These are phyloP conservation scores for Ametastegia equiseti DNA, from an alignment of 2,888 invertebrate species.

Conservation along the genomic window DNA sequence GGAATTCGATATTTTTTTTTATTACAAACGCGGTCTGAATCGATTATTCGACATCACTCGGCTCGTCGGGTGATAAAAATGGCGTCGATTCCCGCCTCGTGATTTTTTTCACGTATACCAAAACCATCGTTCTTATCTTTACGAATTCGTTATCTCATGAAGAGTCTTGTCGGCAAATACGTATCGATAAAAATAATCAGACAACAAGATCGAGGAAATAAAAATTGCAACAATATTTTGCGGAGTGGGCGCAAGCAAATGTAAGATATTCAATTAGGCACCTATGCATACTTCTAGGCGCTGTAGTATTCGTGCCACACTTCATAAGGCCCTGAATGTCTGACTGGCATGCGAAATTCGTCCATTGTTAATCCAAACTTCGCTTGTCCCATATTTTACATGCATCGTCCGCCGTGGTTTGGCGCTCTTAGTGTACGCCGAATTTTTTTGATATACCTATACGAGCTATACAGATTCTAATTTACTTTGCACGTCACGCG, in stretches of 20 bases:
- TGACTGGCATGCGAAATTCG: constrained; percentile 62
- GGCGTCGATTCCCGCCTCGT: not conserved
- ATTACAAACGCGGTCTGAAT: constrained; percentile 29
- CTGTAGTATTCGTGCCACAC: not conserved
- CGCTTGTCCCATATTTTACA: constrained; percentile 58
- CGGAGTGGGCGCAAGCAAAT: not conserved
- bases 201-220: not conserved
- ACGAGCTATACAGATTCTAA: not conserved
- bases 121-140: not conserved
- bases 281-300: not conserved
- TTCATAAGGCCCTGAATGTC: constrained; percentile 28
- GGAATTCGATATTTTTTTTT: constrained; percentile 39
- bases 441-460: constrained; percentile 12
- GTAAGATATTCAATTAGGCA: not conserved
- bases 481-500: constrained; percentile 8
- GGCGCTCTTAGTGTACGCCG: constrained; percentile 1
- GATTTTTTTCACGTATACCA: not conserved
- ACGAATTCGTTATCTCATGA: not conserved
- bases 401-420: constrained; percentile 42
- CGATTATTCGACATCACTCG: not conserved
- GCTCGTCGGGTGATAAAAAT: constrained; percentile 9
- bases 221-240: not conserved
- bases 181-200: too few relatives aligned
- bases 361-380: constrained; percentile 56
- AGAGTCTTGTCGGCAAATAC: too few relatives aligned